Conservation (phyloP, 2,888 invertebrate genomes). For the Latheticus oryzae region DNA sequence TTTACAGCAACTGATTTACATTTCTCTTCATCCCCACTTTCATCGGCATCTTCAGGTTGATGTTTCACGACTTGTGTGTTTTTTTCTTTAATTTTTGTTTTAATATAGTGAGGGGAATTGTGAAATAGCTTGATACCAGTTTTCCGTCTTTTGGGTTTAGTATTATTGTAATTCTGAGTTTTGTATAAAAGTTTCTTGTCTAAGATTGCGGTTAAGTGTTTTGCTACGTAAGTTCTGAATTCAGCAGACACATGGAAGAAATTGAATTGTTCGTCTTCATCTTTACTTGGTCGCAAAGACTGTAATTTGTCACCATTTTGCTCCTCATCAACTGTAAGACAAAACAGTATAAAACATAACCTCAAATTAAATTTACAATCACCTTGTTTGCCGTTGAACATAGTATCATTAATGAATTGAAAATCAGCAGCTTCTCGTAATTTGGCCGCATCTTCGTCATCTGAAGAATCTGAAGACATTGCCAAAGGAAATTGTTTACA, state of each 20-base stretch:
- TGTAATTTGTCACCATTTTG: conserved; percentile 33
- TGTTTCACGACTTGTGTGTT: conserved; percentile 61
- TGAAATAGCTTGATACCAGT: conserved; percentile 64
- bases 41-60: conserved; percentile 61
- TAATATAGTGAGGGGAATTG: conserved; percentile 64
- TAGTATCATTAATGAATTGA: conserved; percentile 65
- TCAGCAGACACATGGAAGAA: conserved; percentile 68
- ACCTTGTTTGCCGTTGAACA: conserved; percentile 53
- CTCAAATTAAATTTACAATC: conserved; percentile 40
- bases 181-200: conserved; percentile 57
- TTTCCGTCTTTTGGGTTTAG: conserved; percentile 53
- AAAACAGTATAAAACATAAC: conserved; percentile 17
- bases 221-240: conserved; percentile 68
- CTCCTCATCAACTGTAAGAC: conserved; percentile 21
- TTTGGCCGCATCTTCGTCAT: conserved; percentile 58
- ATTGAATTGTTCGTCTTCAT: conserved; percentile 69
- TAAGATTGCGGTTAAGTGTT: conserved; percentile 67
- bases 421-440: conserved; percentile 67
- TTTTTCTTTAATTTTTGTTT: conserved; percentile 63
- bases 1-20: conserved; percentile 63
- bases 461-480: conserved; percentile 60
- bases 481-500: no score
- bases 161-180: conserved; percentile 19
- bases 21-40: conserved; percentile 53
- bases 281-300: conserved; percentile 53